Evolutionary conservation across 2,797 vertebrate species (phyloP).

Genomic region (Miichthys miiuy): DNA sequence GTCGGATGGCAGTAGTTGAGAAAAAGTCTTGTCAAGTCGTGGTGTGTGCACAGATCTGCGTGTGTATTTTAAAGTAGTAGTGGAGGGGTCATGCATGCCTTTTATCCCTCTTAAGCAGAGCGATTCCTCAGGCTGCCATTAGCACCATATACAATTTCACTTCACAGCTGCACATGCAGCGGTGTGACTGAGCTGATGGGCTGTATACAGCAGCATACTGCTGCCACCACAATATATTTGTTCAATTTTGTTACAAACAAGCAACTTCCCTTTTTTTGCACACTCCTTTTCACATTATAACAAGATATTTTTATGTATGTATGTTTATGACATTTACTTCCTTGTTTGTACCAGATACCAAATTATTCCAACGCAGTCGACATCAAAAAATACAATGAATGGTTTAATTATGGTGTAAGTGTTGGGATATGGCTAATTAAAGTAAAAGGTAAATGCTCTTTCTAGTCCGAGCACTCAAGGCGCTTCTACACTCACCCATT

Average conservation of each 20-base stretch:
- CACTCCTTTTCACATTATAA: neutral
- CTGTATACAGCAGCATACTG: neutral
- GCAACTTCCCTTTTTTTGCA: neutral
- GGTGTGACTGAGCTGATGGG: neutral
- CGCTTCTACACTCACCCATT: too few species aligned
- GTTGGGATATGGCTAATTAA: neutral
- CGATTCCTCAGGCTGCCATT: slow-evolving; percentile 14
- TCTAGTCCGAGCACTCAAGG: too few species aligned
- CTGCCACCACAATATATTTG: neutral
- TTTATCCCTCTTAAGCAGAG: slow-evolving; percentile 35
- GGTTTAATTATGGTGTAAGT: too few species aligned
- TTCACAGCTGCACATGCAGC: neutral
- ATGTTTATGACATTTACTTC: neutral
- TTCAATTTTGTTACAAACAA: neutral
- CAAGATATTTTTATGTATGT: neutral
- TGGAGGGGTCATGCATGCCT: slow-evolving; percentile 36
- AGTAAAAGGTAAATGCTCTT: too few species aligned
- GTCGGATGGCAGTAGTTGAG: slow-evolving; percentile 11
- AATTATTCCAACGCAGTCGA: too few species aligned
- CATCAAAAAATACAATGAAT: too few species aligned
- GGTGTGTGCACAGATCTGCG: slow-evolving; percentile 22
- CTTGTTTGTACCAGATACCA: neutral
- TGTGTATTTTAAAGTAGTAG: slow-evolving; percentile 27
- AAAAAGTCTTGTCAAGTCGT: slow-evolving; percentile 19
- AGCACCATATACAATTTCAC: neutral